These are phyloP conservation scores for Holcopasites calliopsidis DNA, from an alignment of 1,140 invertebrate species.

Conservation along the genomic window DNA sequence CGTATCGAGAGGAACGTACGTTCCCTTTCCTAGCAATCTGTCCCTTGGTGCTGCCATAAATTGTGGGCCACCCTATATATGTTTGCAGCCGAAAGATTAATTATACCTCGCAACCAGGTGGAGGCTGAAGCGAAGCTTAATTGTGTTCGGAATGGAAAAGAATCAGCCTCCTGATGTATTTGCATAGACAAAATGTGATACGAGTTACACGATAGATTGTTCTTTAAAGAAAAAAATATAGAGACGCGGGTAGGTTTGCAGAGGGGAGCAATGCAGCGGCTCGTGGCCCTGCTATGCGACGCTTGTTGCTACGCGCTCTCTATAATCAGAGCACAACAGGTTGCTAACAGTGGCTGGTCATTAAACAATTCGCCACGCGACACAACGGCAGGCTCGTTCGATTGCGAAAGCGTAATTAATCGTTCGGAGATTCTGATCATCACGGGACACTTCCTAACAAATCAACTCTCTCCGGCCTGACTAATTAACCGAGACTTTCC, in stretches of 20 bases:
- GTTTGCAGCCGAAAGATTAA: not conserved
- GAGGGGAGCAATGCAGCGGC: not conserved
- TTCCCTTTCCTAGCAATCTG: not conserved
- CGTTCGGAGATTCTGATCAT: not conserved
- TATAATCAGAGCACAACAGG: conserved; percentile 26
- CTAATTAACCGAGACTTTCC: not conserved
- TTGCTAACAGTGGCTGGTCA: conserved; percentile 13
- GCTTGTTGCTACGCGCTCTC: conserved; percentile 24
- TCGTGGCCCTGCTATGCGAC: not conserved
- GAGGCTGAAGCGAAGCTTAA: no score
- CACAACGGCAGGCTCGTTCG: not conserved
- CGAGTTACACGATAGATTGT: not conserved
- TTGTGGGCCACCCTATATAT: not conserved
- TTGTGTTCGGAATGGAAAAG: no score
- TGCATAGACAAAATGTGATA: no score
- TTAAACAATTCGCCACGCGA: conserved; percentile 12
- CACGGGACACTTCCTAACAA: no score
- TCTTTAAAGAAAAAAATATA: not conserved
- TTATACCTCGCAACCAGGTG: not conserved
- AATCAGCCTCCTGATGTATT: no score
- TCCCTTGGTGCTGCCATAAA: no score
- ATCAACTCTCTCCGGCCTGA: not conserved
- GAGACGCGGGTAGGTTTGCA: no score
- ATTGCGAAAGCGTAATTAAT: not conserved
- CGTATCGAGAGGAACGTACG: no score